A percentile compares a stretch with the other conserved stretches of the same genome.
Conservation (phyloP, 2,113 vertebrate species). For the Alces alces region DNA sequence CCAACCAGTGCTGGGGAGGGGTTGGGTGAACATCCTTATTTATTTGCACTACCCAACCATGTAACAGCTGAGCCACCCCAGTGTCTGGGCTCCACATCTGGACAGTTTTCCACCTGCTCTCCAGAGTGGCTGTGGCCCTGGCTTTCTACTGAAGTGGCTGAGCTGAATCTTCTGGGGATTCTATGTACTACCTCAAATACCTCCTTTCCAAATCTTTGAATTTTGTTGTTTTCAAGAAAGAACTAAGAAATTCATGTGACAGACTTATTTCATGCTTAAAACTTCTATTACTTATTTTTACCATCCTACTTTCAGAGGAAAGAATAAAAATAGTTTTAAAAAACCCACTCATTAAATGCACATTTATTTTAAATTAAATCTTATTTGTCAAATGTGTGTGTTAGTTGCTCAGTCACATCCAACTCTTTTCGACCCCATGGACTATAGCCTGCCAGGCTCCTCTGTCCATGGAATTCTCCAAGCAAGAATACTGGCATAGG, state of each 20-base stretch:
- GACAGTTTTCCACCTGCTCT: neutral
- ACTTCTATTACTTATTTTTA: neutral
- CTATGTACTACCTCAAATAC: fast-evolving
- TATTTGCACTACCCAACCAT: neutral
- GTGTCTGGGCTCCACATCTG: neutral
- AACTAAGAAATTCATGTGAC: neutral
- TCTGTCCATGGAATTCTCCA: neutral
- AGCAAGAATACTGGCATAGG: neutral
- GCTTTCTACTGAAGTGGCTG: neutral
- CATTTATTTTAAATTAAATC: neutral
- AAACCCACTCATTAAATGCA: neutral
- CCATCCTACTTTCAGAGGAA: neutral
- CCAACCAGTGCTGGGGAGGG: fast-evolving
- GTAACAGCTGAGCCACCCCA: too few species aligned
- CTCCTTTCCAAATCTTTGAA: neutral
- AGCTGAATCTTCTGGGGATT: too few species aligned
- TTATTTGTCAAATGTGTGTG: neutral
- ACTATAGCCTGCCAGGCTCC: neutral
- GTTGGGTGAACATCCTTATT: fast-evolving
- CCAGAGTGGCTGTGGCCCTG: fast-evolving
- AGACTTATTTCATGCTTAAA: neutral
- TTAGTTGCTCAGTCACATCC: neutral
- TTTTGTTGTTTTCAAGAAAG: neutral
- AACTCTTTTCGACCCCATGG: neutral
- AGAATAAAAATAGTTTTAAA: neutral